A percentile compares a stretch with the other conserved stretches of the same genome.
Conservation (phyloP, 2,888 invertebrate species). For the Oligia fasciuncula region DNA sequence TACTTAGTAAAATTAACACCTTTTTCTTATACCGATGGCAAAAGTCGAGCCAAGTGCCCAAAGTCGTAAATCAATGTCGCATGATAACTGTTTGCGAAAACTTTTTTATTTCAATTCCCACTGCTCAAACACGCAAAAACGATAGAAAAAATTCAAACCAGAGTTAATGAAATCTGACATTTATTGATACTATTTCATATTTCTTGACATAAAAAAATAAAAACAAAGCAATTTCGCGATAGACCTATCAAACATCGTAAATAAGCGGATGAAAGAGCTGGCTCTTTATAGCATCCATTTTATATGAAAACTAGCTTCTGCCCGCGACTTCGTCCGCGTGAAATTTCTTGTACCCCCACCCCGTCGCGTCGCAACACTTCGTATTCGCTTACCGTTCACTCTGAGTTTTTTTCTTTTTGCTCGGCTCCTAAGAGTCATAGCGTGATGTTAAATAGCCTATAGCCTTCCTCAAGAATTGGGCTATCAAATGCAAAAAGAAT, state of each 20-base stretch:
- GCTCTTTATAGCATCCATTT: slow-evolving; percentile 37
- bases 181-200: slow-evolving; percentile 61
- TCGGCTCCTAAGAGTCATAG: too few relatives aligned
- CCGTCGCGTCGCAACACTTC: too few relatives aligned
- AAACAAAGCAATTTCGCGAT: slow-evolving; percentile 62
- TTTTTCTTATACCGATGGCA: background rate
- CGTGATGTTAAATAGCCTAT: too few relatives aligned
- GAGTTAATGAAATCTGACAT: slow-evolving; percentile 63
- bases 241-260: slow-evolving; percentile 57
- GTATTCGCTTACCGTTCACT: too few relatives aligned
- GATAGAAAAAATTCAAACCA: slow-evolving; percentile 38
- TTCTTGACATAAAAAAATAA: slow-evolving; percentile 55
- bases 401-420: too few relatives aligned
- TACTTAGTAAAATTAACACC: background rate
- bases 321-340: too few relatives aligned
- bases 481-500: too few relatives aligned
- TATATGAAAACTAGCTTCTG: slow-evolving; percentile 55
- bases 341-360: too few relatives aligned
- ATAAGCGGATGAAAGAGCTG: slow-evolving; percentile 46
- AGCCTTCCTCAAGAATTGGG: too few relatives aligned
- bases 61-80: slow-evolving; percentile 30
- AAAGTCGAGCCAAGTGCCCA: background rate
- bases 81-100: slow-evolving; percentile 18
- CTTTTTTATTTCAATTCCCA: slow-evolving; percentile 58
- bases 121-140: slow-evolving; percentile 36